Evolutionary conservation across 2,797 vertebrate genomes (phyloP).

Genomic region (Vultur gryphus): DNA sequence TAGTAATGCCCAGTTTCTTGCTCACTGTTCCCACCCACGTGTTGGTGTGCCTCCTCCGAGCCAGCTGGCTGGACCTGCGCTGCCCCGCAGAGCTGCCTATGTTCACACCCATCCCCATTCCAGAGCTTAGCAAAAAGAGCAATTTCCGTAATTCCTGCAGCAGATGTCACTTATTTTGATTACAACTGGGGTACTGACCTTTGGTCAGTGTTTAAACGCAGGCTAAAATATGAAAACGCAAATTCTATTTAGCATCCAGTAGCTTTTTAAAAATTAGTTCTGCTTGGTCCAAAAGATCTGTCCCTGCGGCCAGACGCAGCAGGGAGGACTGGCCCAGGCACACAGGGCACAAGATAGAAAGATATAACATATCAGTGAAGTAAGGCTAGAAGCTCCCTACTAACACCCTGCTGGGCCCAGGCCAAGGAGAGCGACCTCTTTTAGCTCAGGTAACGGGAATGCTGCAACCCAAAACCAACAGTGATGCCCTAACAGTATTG

Average conservation of each 20-base stretch:
- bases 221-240: not conserved
- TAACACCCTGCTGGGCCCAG: not conserved
- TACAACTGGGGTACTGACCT: not conserved
- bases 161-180: not conserved
- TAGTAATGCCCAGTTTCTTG: not conserved
- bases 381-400: not conserved
- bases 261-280: not conserved
- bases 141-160: not conserved
- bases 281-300: conserved; percentile 14
- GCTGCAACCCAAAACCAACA: not conserved
- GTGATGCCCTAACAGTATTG: not conserved
- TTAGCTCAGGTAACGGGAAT: not conserved
- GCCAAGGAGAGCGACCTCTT: not conserved
- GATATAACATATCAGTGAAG: not conserved
- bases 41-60: not conserved
- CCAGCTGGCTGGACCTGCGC: not conserved
- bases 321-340: not conserved
- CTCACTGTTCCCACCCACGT: not conserved
- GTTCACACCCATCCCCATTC: not conserved
- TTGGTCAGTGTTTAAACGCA: not conserved
- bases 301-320: not conserved
- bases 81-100: not conserved
- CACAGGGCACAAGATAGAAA: not conserved
- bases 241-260: not conserved
- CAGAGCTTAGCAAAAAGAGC: not conserved